Percentiles rank a stretch among this genome's conserved stretches.
These are phyloP conservation scores for Coluber constrictor DNA, from an alignment of 2,797 vertebrate species.

Conservation along the genomic window DNA sequence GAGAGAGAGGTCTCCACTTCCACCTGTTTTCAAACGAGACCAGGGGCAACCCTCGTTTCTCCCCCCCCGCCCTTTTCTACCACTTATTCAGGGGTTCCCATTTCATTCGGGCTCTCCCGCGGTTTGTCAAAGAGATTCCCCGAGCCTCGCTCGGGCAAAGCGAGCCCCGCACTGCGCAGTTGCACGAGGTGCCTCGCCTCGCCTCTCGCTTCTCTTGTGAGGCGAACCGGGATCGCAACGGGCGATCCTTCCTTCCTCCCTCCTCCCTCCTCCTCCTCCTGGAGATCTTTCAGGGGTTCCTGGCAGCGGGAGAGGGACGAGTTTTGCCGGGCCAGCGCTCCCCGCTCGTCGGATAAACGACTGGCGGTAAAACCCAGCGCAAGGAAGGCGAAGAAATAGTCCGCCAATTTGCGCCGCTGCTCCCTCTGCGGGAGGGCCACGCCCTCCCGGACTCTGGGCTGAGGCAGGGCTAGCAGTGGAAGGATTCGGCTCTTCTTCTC, in stretches of 20 bases:
- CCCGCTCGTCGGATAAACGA: conserved; percentile 49
- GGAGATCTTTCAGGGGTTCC: conserved; percentile 42
- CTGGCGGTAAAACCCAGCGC: conserved; percentile 45
- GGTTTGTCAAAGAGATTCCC: background rate
- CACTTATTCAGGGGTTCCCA: background rate
- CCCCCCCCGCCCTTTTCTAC: background rate
- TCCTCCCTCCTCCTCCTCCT: conserved; percentile 46
- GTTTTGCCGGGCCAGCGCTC: conserved; percentile 50
- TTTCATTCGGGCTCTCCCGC: background rate
- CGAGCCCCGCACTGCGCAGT: conserved; percentile 50
- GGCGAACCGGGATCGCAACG: too few species aligned
- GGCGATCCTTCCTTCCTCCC: conserved; percentile 19
- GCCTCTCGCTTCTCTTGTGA: conserved; percentile 57
- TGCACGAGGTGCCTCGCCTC: conserved; percentile 52
- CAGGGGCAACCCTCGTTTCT: conserved; percentile 60
- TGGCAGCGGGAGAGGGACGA: conserved; percentile 50
- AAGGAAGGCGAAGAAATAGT: conserved; percentile 75
- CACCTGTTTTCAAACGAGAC: conserved; percentile 86
- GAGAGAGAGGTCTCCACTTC: conserved; percentile 64
- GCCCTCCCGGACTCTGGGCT: conserved; percentile 24
- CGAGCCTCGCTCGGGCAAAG: conserved; percentile 41
- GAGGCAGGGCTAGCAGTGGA: background rate
- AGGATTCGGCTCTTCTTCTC: background rate
- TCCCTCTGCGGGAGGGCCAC: conserved; percentile 42
- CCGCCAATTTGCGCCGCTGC: conserved; percentile 55